Base-by-base conservation (phyloP, 2,797 vertebrate species). In the Gastrophryne carolinensis region DNA sequence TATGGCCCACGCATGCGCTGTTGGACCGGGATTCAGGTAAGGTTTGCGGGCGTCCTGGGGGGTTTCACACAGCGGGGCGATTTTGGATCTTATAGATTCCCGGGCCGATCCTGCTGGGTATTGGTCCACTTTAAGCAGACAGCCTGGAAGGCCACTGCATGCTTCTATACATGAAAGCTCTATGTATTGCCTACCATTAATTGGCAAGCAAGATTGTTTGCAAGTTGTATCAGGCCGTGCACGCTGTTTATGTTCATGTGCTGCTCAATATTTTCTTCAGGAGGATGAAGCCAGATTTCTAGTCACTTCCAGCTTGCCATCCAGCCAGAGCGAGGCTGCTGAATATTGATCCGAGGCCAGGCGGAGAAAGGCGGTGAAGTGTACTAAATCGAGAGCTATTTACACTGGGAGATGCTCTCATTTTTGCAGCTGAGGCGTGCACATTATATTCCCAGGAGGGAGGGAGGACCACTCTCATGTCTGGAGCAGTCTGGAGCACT, bases 271-370 rank as follows among this genome's bases (percentile, higher is more conserved):
- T 74, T 75, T 66, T 41, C 52, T 75, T 50, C 64, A 29, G 73
- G 30, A 27, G 52, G 64, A 75, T 35, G 32, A 57, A 67, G 64
- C 39, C 72, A 67, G 54, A 68, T 60, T 53, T 68, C 29, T 44
- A 68, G 64, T 34, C 73, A 62, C 56, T 75, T 50, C 21, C 73
- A 75, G 73, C 19, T 68, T 37, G 35, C 37, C 47, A 53, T 53
- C 23, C 39, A 61, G 73, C 73, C 64, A 61, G 64, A 67, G 63
- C 52, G 73, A 68, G 64, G 64, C 73, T 75, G 73, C 64, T 21
- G 64, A 75, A 62, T 75, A 75, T 75, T 75, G 73, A 75, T 68
- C 56, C 30, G 64, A 44, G 56, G 52, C 73, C 73, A 68, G 64
- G 53, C 72, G 67, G 72, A 29, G 63, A 60, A 62, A 68, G 44